Evolutionary conservation across 92 coral and sea anemone genomes (phyloP), one percentile per base, ranked within the genome.

Genomic region (Metridium senile): DNA sequence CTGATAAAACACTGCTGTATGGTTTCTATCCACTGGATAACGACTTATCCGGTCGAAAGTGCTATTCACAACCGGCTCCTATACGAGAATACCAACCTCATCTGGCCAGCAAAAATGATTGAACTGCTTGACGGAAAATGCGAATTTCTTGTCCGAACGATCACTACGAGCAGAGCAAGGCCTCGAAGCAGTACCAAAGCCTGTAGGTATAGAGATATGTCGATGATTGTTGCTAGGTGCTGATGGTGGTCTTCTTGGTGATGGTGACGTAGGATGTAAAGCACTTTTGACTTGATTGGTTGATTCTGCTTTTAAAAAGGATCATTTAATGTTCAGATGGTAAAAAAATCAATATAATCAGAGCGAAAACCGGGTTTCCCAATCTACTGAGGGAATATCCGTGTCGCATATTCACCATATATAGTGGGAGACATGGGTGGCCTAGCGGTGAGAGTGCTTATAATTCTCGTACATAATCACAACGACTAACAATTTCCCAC

Each of bases 61-160:
- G n/a, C n/a, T n/a, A n/a, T n/a, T n/a, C n/a, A n/a, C n/a, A n/a
- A n/a, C n/a, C n/a, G n/a, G n/a, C n/a, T n/a, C n/a, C n/a, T n/a
- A n/a, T n/a, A n/a, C n/a, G n/a, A n/a, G n/a, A 21, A 54, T 3
- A 81, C 85, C 66, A 52, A 95, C 99, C 74, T 95, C 95, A 35
- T 95, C 97, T 18, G 93, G 93, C 85, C 91, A 92, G 78, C 99
- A 95, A 66, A 92, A 95, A 68, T 95, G 99, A 0, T 90, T 86
- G 65, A 95, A 95, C 71, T 88, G 84, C 65, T 88, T 93, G 65
- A 92, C 99, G 27, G 93, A 77, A 74, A 92, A 92, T 70, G 81
- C 88, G 62, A 71, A 74, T 39, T 72, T 33, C 25, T 83, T 77
- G 47, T 80, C 88, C 6, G 84, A 74, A 17, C 79, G 76, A 52